phyloP scores from a whole-genome alignment of 2,888 invertebrate species.

The Pelosia muscerda region DNA sequence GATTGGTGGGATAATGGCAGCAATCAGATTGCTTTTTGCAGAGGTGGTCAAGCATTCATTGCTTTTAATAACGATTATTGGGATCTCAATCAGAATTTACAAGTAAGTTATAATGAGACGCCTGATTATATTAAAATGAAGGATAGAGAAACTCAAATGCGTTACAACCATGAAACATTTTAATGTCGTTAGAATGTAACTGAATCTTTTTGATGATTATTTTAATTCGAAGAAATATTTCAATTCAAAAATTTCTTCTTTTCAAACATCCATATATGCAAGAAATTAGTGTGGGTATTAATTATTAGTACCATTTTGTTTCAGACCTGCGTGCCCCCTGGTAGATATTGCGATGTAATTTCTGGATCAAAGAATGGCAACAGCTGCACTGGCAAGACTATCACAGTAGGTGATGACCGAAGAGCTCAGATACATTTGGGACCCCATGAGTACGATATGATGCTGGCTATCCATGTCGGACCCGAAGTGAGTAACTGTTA shows the following conservation, averaged over 20 bases:
- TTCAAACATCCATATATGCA: no score
- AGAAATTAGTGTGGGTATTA: background rate
- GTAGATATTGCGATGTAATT: slow-evolving; percentile 94
- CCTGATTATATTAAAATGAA: background rate
- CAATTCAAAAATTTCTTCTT: no score
- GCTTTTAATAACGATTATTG: slow-evolving; percentile 90
- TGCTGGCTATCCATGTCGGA: slow-evolving; percentile 89
- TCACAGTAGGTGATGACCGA: slow-evolving; percentile 88
- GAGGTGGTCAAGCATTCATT: slow-evolving; percentile 92
- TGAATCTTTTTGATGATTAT: no score
- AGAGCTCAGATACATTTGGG: slow-evolving; percentile 86
- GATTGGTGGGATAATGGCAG: slow-evolving; percentile 94
- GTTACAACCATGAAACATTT: no score
- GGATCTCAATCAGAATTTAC: slow-evolving; percentile 87
- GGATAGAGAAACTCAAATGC: background rate
- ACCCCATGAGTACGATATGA: slow-evolving; percentile 88
- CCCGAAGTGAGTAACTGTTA: slow-evolving; percentile 61
- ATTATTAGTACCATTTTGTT: slow-evolving; percentile 25
- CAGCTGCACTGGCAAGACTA: slow-evolving; percentile 88
- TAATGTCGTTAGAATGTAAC: no score
- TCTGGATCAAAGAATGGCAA: slow-evolving; percentile 88
- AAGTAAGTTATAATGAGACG: slow-evolving; percentile 70
- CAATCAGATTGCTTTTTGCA: slow-evolving; percentile 94
- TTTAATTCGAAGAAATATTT: no score
- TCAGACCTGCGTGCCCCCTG: slow-evolving; percentile 90